Evolutionary conservation across 2,888 invertebrate genomes (phyloP).

Genomic region (Pachydiplax longipennis): DNA sequence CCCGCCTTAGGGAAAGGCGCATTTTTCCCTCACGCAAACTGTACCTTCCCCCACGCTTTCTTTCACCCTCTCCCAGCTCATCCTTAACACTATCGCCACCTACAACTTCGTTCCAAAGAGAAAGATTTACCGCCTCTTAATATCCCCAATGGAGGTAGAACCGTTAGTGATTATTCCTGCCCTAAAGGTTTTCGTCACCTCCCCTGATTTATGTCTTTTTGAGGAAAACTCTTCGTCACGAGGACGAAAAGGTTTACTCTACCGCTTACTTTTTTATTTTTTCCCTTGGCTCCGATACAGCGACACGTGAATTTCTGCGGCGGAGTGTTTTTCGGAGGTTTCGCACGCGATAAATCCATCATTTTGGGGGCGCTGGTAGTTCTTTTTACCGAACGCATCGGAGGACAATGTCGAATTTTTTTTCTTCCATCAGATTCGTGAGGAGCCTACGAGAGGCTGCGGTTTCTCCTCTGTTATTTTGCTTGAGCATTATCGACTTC

Average conservation of each 20-base stretch:
- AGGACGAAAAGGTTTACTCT: not conserved
- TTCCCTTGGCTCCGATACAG: not conserved
- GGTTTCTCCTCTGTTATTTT: too few relatives aligned
- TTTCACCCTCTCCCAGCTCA: not conserved
- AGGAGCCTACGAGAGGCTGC: too few relatives aligned
- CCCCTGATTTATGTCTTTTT: not conserved
- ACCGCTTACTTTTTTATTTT: not conserved
- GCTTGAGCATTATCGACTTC: too few relatives aligned
- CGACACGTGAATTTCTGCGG: not conserved
- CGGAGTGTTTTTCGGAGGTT: not conserved
- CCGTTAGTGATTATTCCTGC: not conserved
- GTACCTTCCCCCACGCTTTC: not conserved
- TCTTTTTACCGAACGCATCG: too few relatives aligned
- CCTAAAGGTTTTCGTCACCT: not conserved
- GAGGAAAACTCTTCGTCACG: not conserved
- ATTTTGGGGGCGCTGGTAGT: not conserved
- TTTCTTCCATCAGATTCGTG: too few relatives aligned
- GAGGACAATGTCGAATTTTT: too few relatives aligned
- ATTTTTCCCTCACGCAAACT: not conserved
- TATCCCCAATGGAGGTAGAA: not conserved
- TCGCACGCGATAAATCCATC: not conserved
- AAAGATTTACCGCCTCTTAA: not conserved
- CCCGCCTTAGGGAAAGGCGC: not conserved
- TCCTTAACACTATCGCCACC: not conserved
- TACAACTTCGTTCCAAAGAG: not conserved